These are phyloP conservation scores for Saguinus imperator DNA, from an alignment of 2,113 vertebrate genomes.

Conservation along the genomic window DNA sequence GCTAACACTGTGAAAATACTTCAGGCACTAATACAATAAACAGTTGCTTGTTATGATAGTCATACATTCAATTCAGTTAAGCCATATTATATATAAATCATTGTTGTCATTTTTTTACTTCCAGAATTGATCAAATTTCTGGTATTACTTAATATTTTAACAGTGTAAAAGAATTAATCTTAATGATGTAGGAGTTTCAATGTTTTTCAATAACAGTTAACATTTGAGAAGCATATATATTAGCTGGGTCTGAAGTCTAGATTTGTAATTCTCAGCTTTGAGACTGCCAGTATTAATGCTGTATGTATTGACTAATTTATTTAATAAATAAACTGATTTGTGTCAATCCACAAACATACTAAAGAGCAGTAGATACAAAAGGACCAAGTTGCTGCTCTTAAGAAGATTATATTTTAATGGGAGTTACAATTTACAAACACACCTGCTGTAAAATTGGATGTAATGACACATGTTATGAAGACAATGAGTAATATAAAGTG, in stretches of 20 bases:
- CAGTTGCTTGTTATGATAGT: neutral
- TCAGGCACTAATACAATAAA: neutral
- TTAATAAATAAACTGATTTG: neutral
- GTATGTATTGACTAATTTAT: neutral
- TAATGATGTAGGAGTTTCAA: neutral
- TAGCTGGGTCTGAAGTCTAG: neutral
- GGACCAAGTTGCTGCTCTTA: neutral
- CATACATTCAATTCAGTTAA: neutral
- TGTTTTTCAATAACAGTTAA: neutral
- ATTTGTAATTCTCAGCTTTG: neutral
- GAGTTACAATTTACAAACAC: neutral
- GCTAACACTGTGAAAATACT: neutral
- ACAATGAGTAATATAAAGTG: neutral
- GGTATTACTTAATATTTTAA: neutral
- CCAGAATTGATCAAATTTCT: neutral
- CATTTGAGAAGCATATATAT: neutral
- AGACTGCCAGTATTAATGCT: neutral
- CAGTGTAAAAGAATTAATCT: neutral
- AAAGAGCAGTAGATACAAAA: neutral
- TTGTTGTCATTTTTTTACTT: neutral
- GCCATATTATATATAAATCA: neutral
- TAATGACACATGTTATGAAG: neutral
- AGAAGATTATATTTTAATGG: neutral
- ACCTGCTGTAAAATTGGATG: neutral
- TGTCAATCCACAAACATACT: neutral